A percentile compares a stretch with the other conserved stretches of the same genome.
These are phyloP conservation scores for Atrina japonica DNA, from an alignment of 2,888 invertebrate species.

Conservation along the genomic window DNA sequence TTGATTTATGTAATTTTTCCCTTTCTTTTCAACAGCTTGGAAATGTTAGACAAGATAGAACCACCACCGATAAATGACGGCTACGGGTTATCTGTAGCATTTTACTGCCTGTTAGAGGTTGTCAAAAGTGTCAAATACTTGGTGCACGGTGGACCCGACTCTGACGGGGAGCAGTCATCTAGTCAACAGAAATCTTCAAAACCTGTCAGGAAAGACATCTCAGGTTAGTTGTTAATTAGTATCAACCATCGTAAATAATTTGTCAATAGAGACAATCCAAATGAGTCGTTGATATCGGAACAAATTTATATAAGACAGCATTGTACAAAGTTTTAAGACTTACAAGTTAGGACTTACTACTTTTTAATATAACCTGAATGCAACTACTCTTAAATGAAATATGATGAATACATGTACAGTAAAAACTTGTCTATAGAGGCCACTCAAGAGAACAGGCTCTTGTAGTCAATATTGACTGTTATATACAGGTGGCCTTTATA, in stretches of 20 bases:
- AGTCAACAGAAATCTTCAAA: background rate
- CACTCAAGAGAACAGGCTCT: too few relatives aligned
- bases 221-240: background rate
- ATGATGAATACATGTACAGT: too few relatives aligned
- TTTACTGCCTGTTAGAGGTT: slow-evolving; percentile 95
- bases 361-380: too few relatives aligned
- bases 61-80: slow-evolving; percentile 97
- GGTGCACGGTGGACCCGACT: slow-evolving; percentile 81
- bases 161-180: slow-evolving; percentile 21
- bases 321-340: too few relatives aligned
- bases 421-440: too few relatives aligned
- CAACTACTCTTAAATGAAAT: too few relatives aligned
- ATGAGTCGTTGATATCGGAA: too few relatives aligned
- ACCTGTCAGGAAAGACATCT: slow-evolving; percentile 11
- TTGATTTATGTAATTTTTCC: too few relatives aligned
- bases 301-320: too few relatives aligned
- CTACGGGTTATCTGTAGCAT: slow-evolving; percentile 97
- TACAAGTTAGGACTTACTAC: too few relatives aligned
- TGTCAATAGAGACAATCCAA: slow-evolving; percentile 1
- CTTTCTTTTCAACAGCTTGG: slow-evolving; percentile 84
- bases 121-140: slow-evolving; percentile 85
- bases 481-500: too few relatives aligned
- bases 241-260: background rate
- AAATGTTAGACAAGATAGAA: slow-evolving; percentile 97
- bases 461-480: too few relatives aligned